Percentiles rank a stretch among this genome's conserved stretches.
These are phyloP conservation scores for Antennarius maculatus DNA, from an alignment of 2,797 vertebrate genomes.

Conservation along the genomic window DNA sequence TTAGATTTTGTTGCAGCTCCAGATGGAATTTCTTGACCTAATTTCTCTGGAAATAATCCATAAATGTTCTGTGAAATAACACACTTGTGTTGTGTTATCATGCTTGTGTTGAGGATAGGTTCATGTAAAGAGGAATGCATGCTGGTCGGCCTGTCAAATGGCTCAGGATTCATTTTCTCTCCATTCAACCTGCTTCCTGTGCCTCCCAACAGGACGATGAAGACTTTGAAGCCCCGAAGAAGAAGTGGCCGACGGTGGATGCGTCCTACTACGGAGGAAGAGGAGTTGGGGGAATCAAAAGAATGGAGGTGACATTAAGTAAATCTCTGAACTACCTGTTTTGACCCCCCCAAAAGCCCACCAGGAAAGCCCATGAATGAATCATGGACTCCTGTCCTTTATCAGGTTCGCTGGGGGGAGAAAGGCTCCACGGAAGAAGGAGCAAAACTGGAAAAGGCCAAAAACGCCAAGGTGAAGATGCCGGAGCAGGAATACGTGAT, in stretches of 20 bases:
- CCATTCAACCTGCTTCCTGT: constrained; percentile 7
- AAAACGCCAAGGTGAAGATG: constrained; percentile 97
- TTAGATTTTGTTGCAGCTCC: too few relatives aligned
- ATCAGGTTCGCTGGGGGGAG: constrained; percentile 97
- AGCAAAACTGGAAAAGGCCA: constrained; percentile 96
- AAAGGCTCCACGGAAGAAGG: constrained; percentile 98
- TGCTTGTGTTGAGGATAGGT: not conserved
- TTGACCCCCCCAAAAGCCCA: too few relatives aligned
- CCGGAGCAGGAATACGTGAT: constrained; percentile 91
- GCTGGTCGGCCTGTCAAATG: not conserved
- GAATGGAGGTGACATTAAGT: constrained; percentile 90
- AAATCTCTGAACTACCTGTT: not conserved
- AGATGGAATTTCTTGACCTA: too few relatives aligned
- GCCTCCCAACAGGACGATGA: constrained; percentile 88
- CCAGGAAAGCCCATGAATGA: too few relatives aligned
- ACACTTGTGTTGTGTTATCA: too few relatives aligned
- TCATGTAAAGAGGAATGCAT: not conserved
- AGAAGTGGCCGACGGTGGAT: constrained; percentile 98
- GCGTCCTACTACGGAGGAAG: constrained; percentile 97
- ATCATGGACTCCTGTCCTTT: not conserved
- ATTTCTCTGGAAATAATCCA: too few relatives aligned
- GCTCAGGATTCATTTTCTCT: not conserved
- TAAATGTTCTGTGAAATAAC: too few relatives aligned
- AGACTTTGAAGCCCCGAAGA: constrained; percentile 92
- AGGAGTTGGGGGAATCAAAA: constrained; percentile 96